phyloP scores from a whole-genome alignment of 1,140 invertebrate species.

The Mizuhopecten yessoensis region DNA sequence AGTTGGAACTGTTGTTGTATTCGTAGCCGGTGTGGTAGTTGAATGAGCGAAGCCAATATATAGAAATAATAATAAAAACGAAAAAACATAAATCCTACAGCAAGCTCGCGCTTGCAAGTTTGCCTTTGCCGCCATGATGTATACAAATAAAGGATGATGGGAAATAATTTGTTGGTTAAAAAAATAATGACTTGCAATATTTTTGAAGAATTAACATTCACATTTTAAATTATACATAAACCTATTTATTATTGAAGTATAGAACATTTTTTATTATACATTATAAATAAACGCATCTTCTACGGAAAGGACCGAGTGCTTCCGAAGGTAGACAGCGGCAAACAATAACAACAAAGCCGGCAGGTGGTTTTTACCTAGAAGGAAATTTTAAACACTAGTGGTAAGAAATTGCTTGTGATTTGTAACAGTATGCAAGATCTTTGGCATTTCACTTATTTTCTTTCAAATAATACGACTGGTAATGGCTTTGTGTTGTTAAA shows the following conservation, averaged over 20 bases:
- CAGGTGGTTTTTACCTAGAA: not conserved
- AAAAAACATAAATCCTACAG: conserved; percentile 44
- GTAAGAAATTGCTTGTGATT: not conserved
- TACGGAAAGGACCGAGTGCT: conserved; percentile 40
- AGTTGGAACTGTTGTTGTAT: conserved; percentile 7
- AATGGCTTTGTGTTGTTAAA: not conserved
- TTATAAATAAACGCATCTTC: not conserved
- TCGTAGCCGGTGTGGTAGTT: conserved; percentile 23
- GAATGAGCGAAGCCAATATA: conserved; percentile 15
- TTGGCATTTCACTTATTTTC: not conserved
- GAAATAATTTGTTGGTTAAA: conserved; percentile 39
- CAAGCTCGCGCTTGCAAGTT: conserved; percentile 57
- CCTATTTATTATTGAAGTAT: no score
- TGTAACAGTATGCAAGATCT: not conserved
- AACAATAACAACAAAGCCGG: not conserved
- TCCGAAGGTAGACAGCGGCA: not conserved
- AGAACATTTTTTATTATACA: not conserved
- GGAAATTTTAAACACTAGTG: not conserved
- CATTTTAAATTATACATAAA: not conserved
- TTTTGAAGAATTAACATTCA: not conserved
- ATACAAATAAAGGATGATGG: conserved; percentile 65
- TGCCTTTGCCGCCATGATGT: conserved; percentile 72
- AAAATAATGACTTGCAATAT: not conserved
- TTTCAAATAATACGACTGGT: not conserved
- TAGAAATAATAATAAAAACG: conserved; percentile 21